Percentiles rank a stretch among this genome's conserved stretches.
phyloP scores from a whole-genome alignment of 2,797 vertebrate genomes.

The Phaenicophaeus curvirostris region DNA sequence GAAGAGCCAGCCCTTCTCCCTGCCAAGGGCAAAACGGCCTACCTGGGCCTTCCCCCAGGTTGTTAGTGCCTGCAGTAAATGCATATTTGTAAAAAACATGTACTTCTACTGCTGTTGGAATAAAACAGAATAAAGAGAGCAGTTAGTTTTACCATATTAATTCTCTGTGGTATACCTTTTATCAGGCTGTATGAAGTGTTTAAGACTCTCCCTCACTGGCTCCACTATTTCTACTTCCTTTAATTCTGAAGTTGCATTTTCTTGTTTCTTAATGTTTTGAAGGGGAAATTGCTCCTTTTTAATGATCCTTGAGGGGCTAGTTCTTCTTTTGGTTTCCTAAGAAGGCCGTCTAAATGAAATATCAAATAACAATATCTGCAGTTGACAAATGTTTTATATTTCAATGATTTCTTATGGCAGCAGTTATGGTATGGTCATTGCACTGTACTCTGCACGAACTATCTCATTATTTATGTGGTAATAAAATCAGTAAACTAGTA shows the following conservation, averaged over 20 bases:
- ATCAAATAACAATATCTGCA: neutral
- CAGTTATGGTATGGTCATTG: neutral
- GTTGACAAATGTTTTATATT: neutral
- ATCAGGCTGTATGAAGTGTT: neutral
- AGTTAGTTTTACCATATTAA: neutral
- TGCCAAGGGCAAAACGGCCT: accelerated
- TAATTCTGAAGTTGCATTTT: neutral
- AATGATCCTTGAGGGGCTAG: neutral
- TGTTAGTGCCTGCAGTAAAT: neutral
- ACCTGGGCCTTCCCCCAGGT: accelerated
- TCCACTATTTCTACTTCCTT: neutral
- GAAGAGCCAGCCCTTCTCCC: neutral
- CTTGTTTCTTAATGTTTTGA: neutral
- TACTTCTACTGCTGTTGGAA: neutral
- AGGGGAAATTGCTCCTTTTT: neutral
- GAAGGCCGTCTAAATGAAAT: neutral
- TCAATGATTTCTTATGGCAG: neutral
- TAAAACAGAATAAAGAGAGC: neutral
- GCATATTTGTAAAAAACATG: accelerated
- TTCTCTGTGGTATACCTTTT: neutral
- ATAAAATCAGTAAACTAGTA: neutral
- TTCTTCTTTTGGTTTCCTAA: neutral
- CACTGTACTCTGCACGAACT: neutral
- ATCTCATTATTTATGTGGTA: neutral
- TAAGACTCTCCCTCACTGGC: neutral